A percentile compares a stretch with the other conserved stretches of the same genome.
phyloP scores from a whole-genome alignment of 1,140 invertebrate species.

The Venturia canescens region DNA sequence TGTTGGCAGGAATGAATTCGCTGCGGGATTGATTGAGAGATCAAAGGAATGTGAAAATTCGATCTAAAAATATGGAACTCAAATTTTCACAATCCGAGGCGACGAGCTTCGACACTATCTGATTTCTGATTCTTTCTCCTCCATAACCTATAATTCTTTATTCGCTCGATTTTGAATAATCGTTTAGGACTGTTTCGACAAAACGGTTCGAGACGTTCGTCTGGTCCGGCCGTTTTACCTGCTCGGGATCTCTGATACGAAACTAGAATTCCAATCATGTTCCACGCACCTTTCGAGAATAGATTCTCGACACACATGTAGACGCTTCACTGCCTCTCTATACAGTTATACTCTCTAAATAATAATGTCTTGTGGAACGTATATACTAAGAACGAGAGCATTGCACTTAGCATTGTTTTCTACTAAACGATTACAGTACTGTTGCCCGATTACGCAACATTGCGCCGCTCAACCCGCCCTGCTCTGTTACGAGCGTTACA shows the following conservation, averaged over 20 bases:
- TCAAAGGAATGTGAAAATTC: too few species aligned
- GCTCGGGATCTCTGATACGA: constrained; percentile 23
- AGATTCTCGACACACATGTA: constrained; percentile 12
- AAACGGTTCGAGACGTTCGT: neutral
- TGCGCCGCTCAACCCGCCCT: neutral
- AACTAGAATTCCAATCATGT: constrained; percentile 55
- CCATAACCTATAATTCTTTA: neutral
- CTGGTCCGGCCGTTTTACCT: neutral
- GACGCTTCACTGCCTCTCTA: too few species aligned
- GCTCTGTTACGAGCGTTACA: constrained; percentile 24
- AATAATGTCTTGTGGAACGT: neutral
- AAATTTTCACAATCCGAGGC: too few species aligned
- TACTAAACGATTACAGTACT: constrained; percentile 56
- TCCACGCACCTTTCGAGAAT: neutral
- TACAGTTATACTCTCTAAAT: too few species aligned
- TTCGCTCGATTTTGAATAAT: neutral
- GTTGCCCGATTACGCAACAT: constrained; percentile 42
- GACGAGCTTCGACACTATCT: neutral
- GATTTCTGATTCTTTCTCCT: neutral
- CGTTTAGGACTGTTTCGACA: neutral
- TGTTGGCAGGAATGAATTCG: too few species aligned
- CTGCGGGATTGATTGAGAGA: too few species aligned
- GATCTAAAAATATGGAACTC: too few species aligned
- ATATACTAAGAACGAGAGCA: constrained; percentile 44
- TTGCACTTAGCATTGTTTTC: constrained; percentile 60